phyloP scores from a whole-genome alignment of 2,113 vertebrate species.

The Actinemys pallida region DNA sequence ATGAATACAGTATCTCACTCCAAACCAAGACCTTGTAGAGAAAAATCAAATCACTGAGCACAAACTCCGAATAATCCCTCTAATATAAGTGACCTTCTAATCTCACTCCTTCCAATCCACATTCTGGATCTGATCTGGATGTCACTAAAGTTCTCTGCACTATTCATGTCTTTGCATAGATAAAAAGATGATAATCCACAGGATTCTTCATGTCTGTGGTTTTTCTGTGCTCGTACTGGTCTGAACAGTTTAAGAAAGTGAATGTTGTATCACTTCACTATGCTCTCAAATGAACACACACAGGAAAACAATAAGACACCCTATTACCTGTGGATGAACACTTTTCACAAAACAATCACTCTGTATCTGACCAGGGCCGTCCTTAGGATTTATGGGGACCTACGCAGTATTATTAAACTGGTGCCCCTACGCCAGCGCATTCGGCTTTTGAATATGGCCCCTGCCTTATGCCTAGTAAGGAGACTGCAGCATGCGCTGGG shows the following conservation, averaged over 20 bases:
- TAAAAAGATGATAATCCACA: not conserved
- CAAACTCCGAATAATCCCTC: not conserved
- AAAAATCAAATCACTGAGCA: not conserved
- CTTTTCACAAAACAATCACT: no score
- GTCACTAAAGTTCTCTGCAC: not conserved
- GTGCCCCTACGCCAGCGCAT: no score
- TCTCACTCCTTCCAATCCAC: not conserved
- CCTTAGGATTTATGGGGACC: no score
- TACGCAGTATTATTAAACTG: no score
- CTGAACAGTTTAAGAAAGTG: not conserved
- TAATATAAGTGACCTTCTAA: not conserved
- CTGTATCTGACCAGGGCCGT: not conserved
- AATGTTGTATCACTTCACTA: not conserved
- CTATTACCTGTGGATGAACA: no score
- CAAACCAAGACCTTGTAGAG: not conserved
- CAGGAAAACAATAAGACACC: not conserved
- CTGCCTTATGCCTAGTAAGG: no score
- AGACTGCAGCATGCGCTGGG: no score
- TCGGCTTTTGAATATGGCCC: no score
- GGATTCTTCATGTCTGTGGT: not conserved
- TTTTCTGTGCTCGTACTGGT: not conserved
- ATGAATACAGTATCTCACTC: not conserved
- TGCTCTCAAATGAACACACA: not conserved
- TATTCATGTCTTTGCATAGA: fast-evolving
- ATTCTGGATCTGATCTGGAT: not conserved